phyloP scores from a whole-genome alignment of 1,140 invertebrate genomes.

The Holcopasites calliopsidis region DNA sequence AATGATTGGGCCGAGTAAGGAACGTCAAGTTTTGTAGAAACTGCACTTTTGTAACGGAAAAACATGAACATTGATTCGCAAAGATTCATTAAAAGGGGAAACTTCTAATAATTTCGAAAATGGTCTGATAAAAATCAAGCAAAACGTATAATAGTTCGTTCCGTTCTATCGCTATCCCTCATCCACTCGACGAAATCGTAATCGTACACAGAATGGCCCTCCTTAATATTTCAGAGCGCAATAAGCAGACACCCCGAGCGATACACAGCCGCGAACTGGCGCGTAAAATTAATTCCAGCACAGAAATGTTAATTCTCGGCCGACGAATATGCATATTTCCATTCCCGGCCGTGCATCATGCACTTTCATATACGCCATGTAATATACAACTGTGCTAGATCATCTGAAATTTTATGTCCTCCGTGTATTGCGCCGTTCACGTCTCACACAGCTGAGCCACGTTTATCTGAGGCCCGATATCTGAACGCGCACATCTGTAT shows the following conservation, averaged over 20 bases:
- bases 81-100: too few species aligned
- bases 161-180: too few species aligned
- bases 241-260: background rate
- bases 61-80: too few species aligned
- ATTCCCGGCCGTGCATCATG: background rate
- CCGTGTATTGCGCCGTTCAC: background rate
- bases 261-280: background rate
- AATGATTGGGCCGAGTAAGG: too few species aligned
- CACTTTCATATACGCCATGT: background rate
- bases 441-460: background rate
- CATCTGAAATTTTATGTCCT: background rate
- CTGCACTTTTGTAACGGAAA: too few species aligned
- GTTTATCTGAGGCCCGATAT: slow-evolving; percentile 7
- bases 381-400: background rate
- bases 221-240: background rate
- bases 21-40: too few species aligned
- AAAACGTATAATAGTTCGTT: too few species aligned
- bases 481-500: background rate
- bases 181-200: background rate
- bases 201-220: background rate
- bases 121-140: too few species aligned
- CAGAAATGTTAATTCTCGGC: slow-evolving; percentile 20
- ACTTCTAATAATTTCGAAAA: too few species aligned
- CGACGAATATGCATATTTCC: slow-evolving; percentile 18
- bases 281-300: slow-evolving; percentile 28